Percentiles rank a stretch among this genome's conserved stretches.
These are phyloP conservation scores for Cotesia congregata DNA, from an alignment of 2,888 invertebrate species.

Conservation along the genomic window DNA sequence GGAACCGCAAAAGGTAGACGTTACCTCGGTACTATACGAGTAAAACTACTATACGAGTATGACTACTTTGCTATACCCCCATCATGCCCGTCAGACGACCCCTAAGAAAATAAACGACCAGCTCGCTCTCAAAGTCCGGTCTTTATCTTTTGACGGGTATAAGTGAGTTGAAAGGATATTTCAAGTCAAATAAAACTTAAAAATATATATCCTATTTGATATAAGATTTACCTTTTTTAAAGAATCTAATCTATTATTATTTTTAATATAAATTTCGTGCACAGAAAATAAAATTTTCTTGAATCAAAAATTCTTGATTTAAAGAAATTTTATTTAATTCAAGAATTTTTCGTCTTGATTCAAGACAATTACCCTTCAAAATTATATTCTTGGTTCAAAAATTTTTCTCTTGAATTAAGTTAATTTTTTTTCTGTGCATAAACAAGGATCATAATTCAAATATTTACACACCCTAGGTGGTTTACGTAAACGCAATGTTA, in stretches of 20 bases:
- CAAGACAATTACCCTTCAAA: no score
- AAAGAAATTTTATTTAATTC: no score
- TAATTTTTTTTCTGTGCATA: no score
- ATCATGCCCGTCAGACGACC: constrained; percentile 36
- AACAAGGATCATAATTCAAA: constrained; percentile 21
- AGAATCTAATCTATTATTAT: background rate
- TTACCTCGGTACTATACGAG: constrained; percentile 6
- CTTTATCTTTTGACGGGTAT: background rate
- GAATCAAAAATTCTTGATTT: no score
- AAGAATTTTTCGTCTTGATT: no score
- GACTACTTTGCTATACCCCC: constrained; percentile 12
- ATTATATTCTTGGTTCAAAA: no score
- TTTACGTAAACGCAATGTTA: constrained; percentile 60
- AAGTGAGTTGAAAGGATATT: constrained; percentile 13
- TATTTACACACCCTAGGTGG: constrained; percentile 43
- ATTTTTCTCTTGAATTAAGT: no score
- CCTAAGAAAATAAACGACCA: constrained; percentile 17
- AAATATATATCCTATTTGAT: constrained; percentile 13
- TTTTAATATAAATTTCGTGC: background rate
- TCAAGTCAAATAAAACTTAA: background rate
- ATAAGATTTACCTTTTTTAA: background rate
- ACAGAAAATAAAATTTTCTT: no score
- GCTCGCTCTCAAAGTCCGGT: constrained; percentile 14
- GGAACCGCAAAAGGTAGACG: constrained; percentile 37
- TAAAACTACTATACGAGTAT: constrained; percentile 19